A percentile compares a stretch with the other conserved stretches of the same genome.
phyloP scores from a whole-genome alignment of 2,113 vertebrate species.

The Morphnarchus princeps region DNA sequence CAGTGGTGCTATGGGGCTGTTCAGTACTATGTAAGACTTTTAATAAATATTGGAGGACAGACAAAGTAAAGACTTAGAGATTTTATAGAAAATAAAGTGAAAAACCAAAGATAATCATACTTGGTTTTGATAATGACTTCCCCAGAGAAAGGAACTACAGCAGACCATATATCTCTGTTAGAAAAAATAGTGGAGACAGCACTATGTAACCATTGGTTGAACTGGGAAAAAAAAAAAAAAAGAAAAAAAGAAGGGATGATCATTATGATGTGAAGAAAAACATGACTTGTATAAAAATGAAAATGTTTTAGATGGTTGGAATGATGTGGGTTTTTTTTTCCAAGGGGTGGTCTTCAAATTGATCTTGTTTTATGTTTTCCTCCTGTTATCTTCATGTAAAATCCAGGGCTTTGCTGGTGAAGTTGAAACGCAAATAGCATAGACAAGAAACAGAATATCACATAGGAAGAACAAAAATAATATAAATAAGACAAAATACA shows the following conservation, averaged over 20 bases:
- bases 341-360: background rate
- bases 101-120: background rate
- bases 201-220: background rate
- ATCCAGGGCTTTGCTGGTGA: background rate
- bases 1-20: fast-evolving
- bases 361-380: background rate
- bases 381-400: background rate
- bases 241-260: background rate
- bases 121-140: background rate
- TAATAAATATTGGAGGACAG: background rate
- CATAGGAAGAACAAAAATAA: background rate
- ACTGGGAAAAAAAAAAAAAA: background rate
- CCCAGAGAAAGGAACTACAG: background rate
- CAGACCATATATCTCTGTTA: background rate
- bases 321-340: no score
- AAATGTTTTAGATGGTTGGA: background rate
- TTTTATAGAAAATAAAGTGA: background rate
- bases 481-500: background rate
- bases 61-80: background rate
- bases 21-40: background rate
- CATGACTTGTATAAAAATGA: background rate
- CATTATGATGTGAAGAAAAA: background rate
- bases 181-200: background rate
- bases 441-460: background rate
- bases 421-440: background rate